Percentiles rank a stretch among this genome's conserved stretches.
phyloP scores from a whole-genome alignment of 2,113 vertebrate genomes.

The Felis catus region F.catus_Fca126_mat1.0 CM031411.1:77727001-77727500 shows the following conservation, averaged over 20 bases:
- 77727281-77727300: background rate
- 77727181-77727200: background rate
- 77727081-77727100: background rate
- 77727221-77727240: background rate
- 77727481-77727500: background rate
- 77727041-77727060: background rate
- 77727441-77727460: background rate
- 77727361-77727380: slow-evolving; percentile 30
- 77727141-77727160: background rate
- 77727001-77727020: background rate
- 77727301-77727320: slow-evolving; percentile 4
- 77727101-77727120: background rate
- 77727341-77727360: background rate
- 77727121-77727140: background rate
- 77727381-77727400: slow-evolving; percentile 6
- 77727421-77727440: background rate
- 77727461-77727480: background rate
- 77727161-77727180: background rate
- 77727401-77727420: background rate
- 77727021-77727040: background rate
- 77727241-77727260: background rate
- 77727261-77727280: background rate
- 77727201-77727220: background rate
- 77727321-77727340: background rate
- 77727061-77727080: background rate